These are phyloP conservation scores for Malacoctenus gilli DNA, from an alignment of 2,797 vertebrate genomes.

Conservation along the genomic window DNA sequence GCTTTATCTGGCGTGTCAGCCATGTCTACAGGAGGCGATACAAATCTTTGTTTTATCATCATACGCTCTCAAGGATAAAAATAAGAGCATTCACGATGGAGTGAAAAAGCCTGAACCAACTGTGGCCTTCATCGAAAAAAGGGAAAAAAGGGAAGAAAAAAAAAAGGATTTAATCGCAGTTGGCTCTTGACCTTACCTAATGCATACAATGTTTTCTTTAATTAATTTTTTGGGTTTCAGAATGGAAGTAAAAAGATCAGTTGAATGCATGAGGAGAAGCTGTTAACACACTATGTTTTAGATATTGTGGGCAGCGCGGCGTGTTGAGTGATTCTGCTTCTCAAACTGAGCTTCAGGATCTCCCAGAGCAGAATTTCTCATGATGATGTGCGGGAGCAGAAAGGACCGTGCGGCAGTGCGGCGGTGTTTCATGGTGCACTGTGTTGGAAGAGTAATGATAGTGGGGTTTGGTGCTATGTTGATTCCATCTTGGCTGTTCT, in stretches of 20 bases:
- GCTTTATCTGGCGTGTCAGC: conserved; percentile 51
- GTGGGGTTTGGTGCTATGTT: conserved; percentile 71
- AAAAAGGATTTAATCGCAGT: conserved; percentile 22
- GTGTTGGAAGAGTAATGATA: conserved; percentile 74
- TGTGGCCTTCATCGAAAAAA: conserved; percentile 28
- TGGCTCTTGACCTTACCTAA: conserved; percentile 14
- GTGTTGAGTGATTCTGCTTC: conserved; percentile 42
- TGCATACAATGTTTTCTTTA: conserved; percentile 25
- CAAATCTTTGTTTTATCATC: conserved; percentile 47
- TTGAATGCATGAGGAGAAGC: conserved; percentile 6
- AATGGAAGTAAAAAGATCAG: neutral
- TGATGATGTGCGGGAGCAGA: conserved; percentile 48
- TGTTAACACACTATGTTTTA: conserved; percentile 12
- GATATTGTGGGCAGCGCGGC: neutral
- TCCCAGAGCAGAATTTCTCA: conserved; percentile 56
- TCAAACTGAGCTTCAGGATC: conserved; percentile 43
- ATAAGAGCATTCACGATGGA: conserved; percentile 31
- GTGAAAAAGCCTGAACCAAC: conserved; percentile 9
- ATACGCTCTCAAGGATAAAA: conserved; percentile 29
- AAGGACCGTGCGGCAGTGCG: conserved; percentile 32
- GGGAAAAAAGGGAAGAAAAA: conserved; percentile 7
- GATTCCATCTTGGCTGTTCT: conserved; percentile 79
- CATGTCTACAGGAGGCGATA: conserved; percentile 42
- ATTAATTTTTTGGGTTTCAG: conserved; percentile 8
- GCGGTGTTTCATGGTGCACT: conserved; percentile 60